Conservation (phyloP, 2,113 vertebrate genomes). For the Addax nasomaculatus region DNA sequence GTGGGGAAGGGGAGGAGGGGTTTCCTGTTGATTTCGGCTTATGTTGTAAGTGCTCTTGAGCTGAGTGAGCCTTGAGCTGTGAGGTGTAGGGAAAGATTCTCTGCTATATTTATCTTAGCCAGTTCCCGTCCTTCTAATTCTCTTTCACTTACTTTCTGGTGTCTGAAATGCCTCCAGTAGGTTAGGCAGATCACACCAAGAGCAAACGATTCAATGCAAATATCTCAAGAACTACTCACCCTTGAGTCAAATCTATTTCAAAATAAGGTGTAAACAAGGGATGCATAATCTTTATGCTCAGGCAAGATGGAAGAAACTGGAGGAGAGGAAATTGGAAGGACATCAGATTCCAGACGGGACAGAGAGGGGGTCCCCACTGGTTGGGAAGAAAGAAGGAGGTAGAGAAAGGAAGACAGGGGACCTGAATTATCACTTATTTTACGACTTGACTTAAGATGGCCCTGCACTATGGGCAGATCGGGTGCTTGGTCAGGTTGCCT, state of each 20-base stretch:
- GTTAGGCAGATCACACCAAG: background rate
- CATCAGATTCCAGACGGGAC: background rate
- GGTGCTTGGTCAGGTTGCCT: background rate
- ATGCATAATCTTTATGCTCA: background rate
- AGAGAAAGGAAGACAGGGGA: background rate
- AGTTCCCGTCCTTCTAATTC: background rate
- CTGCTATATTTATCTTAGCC: background rate
- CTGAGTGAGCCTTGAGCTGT: background rate
- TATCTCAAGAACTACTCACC: background rate
- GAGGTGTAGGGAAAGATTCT: background rate
- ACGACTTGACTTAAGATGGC: background rate
- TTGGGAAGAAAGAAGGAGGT: background rate
- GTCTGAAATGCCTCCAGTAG: background rate
- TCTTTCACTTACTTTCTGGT: background rate
- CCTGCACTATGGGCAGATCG: background rate
- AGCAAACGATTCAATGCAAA: background rate
- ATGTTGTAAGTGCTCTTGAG: background rate
- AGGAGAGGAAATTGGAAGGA: background rate
- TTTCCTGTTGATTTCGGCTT: background rate
- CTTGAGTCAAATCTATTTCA: background rate
- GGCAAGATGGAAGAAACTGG: background rate
- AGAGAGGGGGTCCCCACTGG: background rate
- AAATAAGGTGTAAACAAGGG: background rate
- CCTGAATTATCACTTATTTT: background rate
- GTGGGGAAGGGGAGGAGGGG: background rate